Evolutionary conservation across 2,797 vertebrate species (phyloP).

Genomic region (Tragopan temminckii): DNA sequence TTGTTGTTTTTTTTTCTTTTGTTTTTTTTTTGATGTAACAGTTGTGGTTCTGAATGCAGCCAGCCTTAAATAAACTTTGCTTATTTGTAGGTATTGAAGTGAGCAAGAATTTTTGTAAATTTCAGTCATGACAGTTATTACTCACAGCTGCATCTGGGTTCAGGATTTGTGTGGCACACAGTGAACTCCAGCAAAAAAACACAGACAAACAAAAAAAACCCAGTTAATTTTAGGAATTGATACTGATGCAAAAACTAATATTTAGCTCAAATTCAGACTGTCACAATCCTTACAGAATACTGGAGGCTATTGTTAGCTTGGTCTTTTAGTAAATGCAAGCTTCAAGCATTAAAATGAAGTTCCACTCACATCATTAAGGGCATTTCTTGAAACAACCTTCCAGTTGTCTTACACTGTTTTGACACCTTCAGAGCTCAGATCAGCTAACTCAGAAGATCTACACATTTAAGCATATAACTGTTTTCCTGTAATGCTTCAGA

Average conservation of each 20-base stretch:
- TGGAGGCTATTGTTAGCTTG: neutral
- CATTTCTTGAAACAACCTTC: neutral
- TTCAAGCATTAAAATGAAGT: neutral
- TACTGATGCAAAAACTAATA: neutral
- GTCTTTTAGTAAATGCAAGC: neutral
- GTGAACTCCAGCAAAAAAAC: neutral
- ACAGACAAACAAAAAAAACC: fast-evolving
- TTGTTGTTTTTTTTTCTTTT: neutral
- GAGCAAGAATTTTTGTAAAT: neutral
- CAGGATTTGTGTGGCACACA: neutral
- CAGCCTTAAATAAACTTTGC: neutral
- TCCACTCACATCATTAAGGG: neutral
- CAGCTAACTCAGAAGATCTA: neutral
- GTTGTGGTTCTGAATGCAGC: fast-evolving
- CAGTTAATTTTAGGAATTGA: neutral
- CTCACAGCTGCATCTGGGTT: neutral
- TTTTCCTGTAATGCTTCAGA: neutral
- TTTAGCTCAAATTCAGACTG: neutral
- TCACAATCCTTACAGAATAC: neutral
- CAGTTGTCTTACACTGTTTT: neutral
- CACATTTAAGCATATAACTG: neutral
- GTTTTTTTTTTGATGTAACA: neutral
- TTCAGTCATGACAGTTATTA: neutral
- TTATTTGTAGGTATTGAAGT: neutral
- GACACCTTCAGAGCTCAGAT: neutral